A percentile compares a stretch with the other conserved stretches of the same genome.
These are phyloP conservation scores for Antechinus stuartii DNA, from an alignment of 2,113 vertebrate species.

Conservation along the genomic window DNA sequence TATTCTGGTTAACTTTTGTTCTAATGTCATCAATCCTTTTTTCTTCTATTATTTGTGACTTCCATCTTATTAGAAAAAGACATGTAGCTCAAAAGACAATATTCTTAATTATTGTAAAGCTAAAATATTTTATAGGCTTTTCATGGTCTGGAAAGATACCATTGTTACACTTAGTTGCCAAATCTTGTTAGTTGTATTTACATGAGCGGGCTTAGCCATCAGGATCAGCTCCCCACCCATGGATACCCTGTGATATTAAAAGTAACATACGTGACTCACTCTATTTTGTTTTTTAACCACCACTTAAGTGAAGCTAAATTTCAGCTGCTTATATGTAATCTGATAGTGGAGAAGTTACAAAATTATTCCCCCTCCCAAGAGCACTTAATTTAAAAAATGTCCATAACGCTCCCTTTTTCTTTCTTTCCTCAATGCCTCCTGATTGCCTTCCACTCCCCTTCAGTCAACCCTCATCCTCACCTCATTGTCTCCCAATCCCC, in stretches of 20 bases:
- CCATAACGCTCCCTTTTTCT: not conserved
- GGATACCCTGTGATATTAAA: not conserved
- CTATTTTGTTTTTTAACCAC: not conserved
- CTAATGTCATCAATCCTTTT: constrained; percentile 15
- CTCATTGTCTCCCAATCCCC: not conserved
- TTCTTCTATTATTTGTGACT: constrained; percentile 44
- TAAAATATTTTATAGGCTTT: not conserved
- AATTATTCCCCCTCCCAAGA: not conserved
- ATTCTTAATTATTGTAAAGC: constrained; percentile 21
- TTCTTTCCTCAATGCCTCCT: not conserved
- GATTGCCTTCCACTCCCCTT: not conserved
- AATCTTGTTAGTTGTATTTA: not conserved
- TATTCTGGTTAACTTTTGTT: constrained; percentile 14
- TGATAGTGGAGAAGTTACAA: not conserved
- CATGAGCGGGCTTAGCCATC: not conserved
- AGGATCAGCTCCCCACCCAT: not conserved
- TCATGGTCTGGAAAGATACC: constrained; percentile 24
- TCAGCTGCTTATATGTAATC: not conserved
- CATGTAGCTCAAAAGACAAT: constrained; percentile 32
- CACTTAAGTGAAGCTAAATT: not conserved
- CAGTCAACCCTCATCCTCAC: not conserved
- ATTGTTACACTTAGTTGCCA: not conserved
- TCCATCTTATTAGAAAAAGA: constrained; percentile 18
- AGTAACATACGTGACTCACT: not conserved
- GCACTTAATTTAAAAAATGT: not conserved